These are phyloP conservation scores for Parnassius glacialis DNA, from an alignment of 2,888 invertebrate species.

Conservation along the genomic window DNA sequence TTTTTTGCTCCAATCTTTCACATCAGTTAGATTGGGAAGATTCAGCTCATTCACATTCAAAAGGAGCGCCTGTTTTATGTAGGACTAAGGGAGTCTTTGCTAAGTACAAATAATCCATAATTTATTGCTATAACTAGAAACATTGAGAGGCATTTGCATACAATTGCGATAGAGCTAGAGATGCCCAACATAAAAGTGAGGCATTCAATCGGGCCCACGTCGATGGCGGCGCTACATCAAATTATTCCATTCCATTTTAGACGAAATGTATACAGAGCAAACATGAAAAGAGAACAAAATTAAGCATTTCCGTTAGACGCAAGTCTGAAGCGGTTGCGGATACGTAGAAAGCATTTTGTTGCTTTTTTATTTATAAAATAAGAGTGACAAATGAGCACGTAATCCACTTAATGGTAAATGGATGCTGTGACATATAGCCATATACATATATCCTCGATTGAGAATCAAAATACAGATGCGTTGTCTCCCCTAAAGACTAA, in stretches of 20 bases:
- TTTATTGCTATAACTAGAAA: conserved; percentile 47
- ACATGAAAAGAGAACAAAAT: conserved; percentile 79
- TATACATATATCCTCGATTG: too few relatives aligned
- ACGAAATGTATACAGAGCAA: conserved; percentile 77
- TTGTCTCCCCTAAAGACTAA: too few relatives aligned
- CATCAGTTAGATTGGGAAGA: conserved; percentile 17
- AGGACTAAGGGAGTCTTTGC: conserved; percentile 29
- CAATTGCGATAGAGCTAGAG: conserved; percentile 39
- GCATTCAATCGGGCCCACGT: conserved; percentile 55
- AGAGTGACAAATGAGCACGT: too few relatives aligned
- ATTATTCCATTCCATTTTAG: conserved; percentile 76
- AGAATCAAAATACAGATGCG: too few relatives aligned
- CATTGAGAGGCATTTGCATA: conserved; percentile 48
- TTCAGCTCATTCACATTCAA: conserved; percentile 24
- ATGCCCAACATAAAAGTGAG: conserved; percentile 42
- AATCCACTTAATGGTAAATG: too few relatives aligned
- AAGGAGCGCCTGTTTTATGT: conserved; percentile 9
- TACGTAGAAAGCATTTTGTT: too few relatives aligned
- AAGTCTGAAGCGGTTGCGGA: conserved; percentile 36
- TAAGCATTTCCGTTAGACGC: conserved; percentile 56
- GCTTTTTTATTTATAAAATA: too few relatives aligned
- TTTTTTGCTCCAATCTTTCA: neutral
- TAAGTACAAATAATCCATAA: conserved; percentile 51
- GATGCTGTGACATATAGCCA: too few relatives aligned
- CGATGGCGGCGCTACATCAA: conserved; percentile 63